A percentile compares a stretch with the other conserved stretches of the same genome.
Evolutionary conservation across 2,797 vertebrate genomes (phyloP).

Genomic region (Coccyzus lansbergi): DNA sequence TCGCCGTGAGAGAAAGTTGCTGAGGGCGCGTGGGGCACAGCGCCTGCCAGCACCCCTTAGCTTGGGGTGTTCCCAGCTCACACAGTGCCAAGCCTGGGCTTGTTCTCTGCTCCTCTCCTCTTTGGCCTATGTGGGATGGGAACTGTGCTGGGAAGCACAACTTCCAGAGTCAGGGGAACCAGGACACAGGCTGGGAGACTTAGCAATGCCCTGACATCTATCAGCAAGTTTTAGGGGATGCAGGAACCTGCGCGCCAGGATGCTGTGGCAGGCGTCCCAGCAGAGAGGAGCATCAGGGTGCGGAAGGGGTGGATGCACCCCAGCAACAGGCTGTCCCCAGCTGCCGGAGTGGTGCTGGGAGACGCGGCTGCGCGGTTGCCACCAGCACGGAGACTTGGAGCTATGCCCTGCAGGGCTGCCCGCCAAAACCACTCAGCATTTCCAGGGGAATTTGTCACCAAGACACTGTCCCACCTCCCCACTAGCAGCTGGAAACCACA

Average conservation of each 20-base stretch:
- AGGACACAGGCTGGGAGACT: background rate
- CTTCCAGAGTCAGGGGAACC: background rate
- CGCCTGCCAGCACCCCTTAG: rapidly evolving
- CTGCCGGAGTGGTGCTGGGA: background rate
- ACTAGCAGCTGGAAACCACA: rapidly evolving
- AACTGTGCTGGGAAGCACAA: background rate
- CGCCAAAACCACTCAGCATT: constrained; percentile 20
- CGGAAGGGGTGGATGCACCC: background rate
- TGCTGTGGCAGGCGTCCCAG: background rate
- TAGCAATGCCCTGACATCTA: background rate
- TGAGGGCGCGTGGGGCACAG: background rate
- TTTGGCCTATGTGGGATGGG: rapidly evolving
- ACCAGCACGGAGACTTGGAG: background rate
- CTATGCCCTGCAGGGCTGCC: background rate
- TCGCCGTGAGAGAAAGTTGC: background rate
- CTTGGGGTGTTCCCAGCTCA: background rate
- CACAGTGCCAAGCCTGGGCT: background rate
- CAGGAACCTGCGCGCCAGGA: background rate
- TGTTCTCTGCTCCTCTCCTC: background rate
- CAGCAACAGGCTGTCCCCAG: background rate
- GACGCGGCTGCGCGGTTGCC: background rate
- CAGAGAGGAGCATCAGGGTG: background rate
- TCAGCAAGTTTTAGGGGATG: background rate
- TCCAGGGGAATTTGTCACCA: constrained; percentile 36
- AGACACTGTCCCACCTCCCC: background rate